Evolutionary conservation across 2,113 vertebrate genomes (phyloP).

Genomic region (Trochalopteron elliotii): DNA sequence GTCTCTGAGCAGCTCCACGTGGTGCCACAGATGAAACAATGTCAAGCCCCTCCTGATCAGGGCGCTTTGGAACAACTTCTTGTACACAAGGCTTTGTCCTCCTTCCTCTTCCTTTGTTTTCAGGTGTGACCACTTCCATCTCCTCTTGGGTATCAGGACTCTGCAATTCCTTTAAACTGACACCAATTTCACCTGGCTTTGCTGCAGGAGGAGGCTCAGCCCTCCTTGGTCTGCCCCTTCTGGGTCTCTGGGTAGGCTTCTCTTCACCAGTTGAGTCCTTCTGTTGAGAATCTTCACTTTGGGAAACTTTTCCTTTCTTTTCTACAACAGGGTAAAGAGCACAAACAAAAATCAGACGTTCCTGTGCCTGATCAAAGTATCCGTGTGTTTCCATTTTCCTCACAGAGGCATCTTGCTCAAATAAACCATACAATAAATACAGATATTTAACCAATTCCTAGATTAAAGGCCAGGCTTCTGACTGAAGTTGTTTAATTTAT

Average conservation of each 20-base stretch:
- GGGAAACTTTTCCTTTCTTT: background rate
- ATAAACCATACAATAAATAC: background rate
- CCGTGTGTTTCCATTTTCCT: background rate
- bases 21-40: background rate
- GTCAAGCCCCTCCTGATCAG: background rate
- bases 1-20: background rate
- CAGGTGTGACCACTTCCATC: background rate
- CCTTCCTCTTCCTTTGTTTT: background rate
- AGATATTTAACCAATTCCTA: background rate
- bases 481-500: background rate
- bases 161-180: background rate
- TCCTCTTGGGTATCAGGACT: background rate
- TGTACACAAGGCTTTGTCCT: rapidly evolving
- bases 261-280: background rate
- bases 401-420: background rate
- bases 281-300: background rate
- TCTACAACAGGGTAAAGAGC: background rate
- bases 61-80: background rate
- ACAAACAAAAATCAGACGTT: background rate
- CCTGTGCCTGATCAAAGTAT: background rate
- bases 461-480: background rate
- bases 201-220: background rate
- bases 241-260: background rate
- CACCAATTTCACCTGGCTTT: background rate
- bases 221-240: background rate